Evolutionary conservation across 2,113 vertebrate species (phyloP).

Genomic region (Megaptera novaeangliae): DNA sequence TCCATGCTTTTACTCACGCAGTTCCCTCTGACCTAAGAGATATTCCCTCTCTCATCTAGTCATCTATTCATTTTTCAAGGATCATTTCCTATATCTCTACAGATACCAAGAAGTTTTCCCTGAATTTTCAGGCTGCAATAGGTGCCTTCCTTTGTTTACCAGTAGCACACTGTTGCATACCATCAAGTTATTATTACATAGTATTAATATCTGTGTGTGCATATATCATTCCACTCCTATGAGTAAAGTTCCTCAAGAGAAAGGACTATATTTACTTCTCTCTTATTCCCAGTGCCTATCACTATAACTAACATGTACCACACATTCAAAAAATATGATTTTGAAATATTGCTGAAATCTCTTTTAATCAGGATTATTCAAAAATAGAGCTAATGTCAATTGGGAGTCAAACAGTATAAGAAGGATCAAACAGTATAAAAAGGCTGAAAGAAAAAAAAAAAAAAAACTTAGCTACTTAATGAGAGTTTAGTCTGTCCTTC

Average conservation of each 20-base stretch:
- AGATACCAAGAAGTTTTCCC: background rate
- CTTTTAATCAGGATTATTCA: background rate
- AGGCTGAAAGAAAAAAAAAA: background rate
- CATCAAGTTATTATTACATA: conserved; percentile 9
- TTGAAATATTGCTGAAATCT: conserved; percentile 38
- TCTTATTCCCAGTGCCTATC: background rate
- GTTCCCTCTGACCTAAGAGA: background rate
- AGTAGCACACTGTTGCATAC: background rate
- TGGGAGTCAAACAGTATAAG: background rate
- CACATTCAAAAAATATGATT: background rate
- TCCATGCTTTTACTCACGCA: background rate
- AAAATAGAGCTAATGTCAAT: background rate
- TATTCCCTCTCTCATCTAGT: background rate
- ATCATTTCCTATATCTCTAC: background rate
- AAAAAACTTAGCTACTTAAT: background rate
- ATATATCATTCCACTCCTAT: background rate
- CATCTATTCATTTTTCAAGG: background rate
- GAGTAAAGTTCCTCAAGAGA: conserved; percentile 21
- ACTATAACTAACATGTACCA: background rate
- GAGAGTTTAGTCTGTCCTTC: background rate
- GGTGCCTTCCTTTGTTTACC: background rate
- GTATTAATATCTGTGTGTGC: background rate
- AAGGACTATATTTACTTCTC: background rate
- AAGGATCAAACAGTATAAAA: background rate
- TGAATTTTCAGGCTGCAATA: background rate